Percentiles rank a stretch among this genome's conserved stretches.
These are phyloP conservation scores for Numenius phaeopus DNA, from an alignment of 2,797 vertebrate species.

Conservation along the genomic window DNA sequence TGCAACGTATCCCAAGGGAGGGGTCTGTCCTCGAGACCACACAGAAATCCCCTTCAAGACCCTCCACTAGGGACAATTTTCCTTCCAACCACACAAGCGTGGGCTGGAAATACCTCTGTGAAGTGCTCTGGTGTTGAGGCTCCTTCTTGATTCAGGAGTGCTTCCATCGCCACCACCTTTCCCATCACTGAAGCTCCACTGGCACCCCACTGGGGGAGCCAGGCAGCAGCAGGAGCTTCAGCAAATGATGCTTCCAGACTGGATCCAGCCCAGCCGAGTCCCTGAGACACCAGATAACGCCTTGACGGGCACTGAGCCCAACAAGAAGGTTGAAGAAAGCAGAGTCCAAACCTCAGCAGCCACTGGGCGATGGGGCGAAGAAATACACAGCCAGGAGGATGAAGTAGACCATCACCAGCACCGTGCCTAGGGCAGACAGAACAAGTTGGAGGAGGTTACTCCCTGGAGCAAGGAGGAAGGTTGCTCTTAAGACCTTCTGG, in stretches of 20 bases:
- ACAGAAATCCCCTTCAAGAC: neutral
- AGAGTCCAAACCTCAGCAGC: conserved; percentile 79
- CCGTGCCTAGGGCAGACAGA: conserved; percentile 77
- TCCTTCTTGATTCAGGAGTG: neutral
- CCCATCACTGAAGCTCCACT: neutral
- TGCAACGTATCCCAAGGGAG: neutral
- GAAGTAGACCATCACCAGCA: conserved; percentile 86
- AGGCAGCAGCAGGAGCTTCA: neutral
- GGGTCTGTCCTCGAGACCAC: neutral
- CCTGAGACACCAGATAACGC: neutral
- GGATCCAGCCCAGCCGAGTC: neutral
- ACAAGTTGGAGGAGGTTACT: neutral
- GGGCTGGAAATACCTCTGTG: neutral
- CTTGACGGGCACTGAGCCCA: rapidly evolving
- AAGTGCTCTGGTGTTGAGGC: neutral
- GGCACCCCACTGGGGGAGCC: neutral
- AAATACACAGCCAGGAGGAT: conserved; percentile 86
- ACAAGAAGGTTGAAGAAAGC: rapidly evolving
- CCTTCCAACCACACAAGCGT: rapidly evolving
- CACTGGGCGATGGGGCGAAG: conserved; percentile 85
- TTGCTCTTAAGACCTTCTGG: neutral
- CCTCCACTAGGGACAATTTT: neutral
- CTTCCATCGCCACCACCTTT: neutral
- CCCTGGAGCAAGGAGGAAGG: neutral
- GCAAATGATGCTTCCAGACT: neutral